A percentile compares a stretch with the other conserved stretches of the same genome.
These are phyloP conservation scores for Apodemia hepburni DNA, from an alignment of 2,888 invertebrate genomes.

Conservation along the genomic window DNA sequence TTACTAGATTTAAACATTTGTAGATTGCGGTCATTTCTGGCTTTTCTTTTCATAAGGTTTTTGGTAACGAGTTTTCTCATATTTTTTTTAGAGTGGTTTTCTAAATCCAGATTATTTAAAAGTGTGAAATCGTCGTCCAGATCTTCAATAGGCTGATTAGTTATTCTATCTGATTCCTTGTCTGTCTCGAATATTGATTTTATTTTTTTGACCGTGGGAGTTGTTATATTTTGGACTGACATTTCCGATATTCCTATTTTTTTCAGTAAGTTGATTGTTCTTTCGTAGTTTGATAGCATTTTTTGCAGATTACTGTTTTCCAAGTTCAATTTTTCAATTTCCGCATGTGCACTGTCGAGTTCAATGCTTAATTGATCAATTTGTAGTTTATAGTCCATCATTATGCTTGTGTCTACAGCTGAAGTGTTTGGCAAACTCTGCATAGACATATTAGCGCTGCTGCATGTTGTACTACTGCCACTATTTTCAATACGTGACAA, in stretches of 20 bases:
- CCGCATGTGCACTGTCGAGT: constrained; percentile 3
- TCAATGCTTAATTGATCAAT: not conserved
- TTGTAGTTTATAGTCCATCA: no score
- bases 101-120: not conserved
- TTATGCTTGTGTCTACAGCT: no score
- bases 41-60: not conserved
- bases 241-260: constrained; percentile 6
- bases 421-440: not conserved
- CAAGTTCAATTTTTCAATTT: constrained; percentile 8
- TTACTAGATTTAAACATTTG: not conserved
- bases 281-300: not conserved
- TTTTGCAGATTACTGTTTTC: constrained; percentile 1
- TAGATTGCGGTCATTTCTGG: not conserved
- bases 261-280: constrained; percentile 4
- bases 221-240: not conserved
- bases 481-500: not conserved
- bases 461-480: not conserved
- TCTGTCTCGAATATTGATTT: not conserved
- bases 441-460: not conserved
- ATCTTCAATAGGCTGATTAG: not conserved
- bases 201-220: constrained; percentile 2
- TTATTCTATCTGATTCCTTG: not conserved
- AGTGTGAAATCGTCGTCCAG: not conserved
- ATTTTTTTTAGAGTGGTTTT: not conserved
- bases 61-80: not conserved